phyloP scores from a whole-genome alignment of 2,888 invertebrate genomes.

The Drosophila colorata region DNA sequence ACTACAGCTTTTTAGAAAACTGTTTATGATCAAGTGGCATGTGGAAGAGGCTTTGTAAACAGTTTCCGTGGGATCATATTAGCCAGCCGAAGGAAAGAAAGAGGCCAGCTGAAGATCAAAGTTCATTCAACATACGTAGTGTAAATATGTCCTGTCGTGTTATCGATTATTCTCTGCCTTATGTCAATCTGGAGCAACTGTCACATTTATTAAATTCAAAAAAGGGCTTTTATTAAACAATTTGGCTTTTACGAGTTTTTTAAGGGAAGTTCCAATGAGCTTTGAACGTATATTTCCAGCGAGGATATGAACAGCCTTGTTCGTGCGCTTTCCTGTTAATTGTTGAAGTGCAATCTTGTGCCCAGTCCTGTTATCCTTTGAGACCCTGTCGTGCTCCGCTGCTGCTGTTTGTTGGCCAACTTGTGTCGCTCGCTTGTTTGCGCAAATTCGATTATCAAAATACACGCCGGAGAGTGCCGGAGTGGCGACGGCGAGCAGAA shows the following conservation, averaged over 20 bases:
- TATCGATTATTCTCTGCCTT: too few relatives aligned
- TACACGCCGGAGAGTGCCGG: constrained; percentile 41
- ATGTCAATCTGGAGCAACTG: too few relatives aligned
- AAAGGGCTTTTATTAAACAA: not conserved
- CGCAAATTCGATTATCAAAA: constrained; percentile 81
- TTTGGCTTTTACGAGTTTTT: too few relatives aligned
- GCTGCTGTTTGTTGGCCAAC: constrained; percentile 33
- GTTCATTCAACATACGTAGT: too few relatives aligned
- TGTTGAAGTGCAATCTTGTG: constrained; percentile 29
- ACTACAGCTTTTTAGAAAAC: not conserved
- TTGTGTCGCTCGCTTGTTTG: constrained; percentile 70
- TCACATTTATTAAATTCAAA: too few relatives aligned
- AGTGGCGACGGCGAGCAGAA: constrained; percentile 18
- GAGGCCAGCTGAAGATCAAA: too few relatives aligned
- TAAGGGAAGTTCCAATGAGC: too few relatives aligned
- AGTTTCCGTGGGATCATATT: not conserved
- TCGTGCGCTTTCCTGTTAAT: constrained; percentile 46
- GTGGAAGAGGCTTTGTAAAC: not conserved
- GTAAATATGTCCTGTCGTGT: too few relatives aligned
- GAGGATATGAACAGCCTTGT: too few relatives aligned
- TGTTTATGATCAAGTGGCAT: constrained; percentile 1
- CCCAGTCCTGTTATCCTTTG: constrained; percentile 24
- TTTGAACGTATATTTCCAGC: too few relatives aligned
- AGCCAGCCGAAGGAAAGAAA: too few relatives aligned
- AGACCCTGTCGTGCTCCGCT: constrained; percentile 13